phyloP scores from a whole-genome alignment of 2,113 vertebrate genomes.

The Lutjanus erythropterus region DNA sequence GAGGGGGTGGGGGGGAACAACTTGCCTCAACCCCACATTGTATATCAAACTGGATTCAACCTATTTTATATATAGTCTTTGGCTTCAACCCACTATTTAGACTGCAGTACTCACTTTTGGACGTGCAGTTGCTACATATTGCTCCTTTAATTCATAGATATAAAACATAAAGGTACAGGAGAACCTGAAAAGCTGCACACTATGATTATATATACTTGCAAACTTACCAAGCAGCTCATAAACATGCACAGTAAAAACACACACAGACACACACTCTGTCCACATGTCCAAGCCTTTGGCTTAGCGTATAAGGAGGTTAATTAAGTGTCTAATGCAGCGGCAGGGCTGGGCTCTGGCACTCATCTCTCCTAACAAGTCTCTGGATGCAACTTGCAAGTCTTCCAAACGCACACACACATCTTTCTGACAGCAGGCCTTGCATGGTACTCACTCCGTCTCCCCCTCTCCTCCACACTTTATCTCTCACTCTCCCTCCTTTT shows the following conservation, averaged over 20 bases:
- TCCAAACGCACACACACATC: slow-evolving; percentile 47
- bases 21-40: too few relatives aligned
- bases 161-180: neutral
- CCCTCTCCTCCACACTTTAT: slow-evolving; percentile 35
- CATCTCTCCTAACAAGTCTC: slow-evolving; percentile 77
- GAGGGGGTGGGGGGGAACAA: too few relatives aligned
- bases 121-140: too few relatives aligned
- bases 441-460: slow-evolving; percentile 24
- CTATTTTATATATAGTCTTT: too few relatives aligned
- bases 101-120: too few relatives aligned
- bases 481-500: slow-evolving; percentile 36
- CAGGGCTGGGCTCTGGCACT: slow-evolving; percentile 71
- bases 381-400: slow-evolving; percentile 63
- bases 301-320: slow-evolving; percentile 78
- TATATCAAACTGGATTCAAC: too few relatives aligned
- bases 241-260: slow-evolving; percentile 46
- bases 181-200: slow-evolving; percentile 7
- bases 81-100: too few relatives aligned
- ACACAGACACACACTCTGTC: slow-evolving; percentile 39
- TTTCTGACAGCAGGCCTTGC: slow-evolving; percentile 51
- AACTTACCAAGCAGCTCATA: slow-evolving; percentile 47
- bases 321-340: slow-evolving; percentile 78
- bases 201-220: neutral
- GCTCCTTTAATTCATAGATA: slow-evolving; percentile 42
- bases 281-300: slow-evolving; percentile 42